Evolutionary conservation across 2,797 vertebrate genomes (phyloP).

Genomic region (Neopelma chrysocephalum): DNA sequence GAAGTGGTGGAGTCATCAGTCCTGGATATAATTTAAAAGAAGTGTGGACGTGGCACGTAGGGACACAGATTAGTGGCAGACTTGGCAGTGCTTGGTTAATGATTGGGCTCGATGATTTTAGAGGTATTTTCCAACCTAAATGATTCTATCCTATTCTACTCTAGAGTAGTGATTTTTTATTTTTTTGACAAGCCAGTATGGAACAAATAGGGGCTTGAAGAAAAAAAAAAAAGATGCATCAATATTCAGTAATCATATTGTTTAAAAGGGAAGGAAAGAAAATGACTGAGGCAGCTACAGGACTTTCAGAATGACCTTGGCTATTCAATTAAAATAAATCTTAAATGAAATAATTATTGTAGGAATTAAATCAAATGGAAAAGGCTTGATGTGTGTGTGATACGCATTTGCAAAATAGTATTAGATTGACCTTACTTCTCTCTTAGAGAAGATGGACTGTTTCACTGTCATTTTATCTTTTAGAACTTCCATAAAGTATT

Average conservation of each 20-base stretch:
- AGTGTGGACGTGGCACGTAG: rapidly evolving
- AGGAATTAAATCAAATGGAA: conserved; percentile 19
- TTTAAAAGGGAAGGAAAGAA: not conserved
- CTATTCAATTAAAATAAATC: conserved; percentile 15
- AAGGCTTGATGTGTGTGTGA: not conserved
- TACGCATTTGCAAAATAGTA: not conserved
- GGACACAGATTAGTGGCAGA: not conserved
- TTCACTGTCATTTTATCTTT: not conserved
- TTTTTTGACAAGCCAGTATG: not conserved
- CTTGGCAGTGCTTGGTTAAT: not conserved
- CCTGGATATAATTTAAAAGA: not conserved
- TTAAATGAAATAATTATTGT: conserved; percentile 31
- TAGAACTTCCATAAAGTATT: not conserved
- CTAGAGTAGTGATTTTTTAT: not conserved
- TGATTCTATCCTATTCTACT: not conserved
- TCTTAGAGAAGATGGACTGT: not conserved
- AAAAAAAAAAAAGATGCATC: not conserved
- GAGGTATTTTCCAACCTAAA: not conserved
- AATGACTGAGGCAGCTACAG: not conserved
- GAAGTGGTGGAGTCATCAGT: not conserved
- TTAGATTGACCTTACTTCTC: conserved; percentile 2
- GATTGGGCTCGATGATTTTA: not conserved
- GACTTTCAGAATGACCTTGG: not conserved
- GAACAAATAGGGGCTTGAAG: not conserved
- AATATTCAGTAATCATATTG: not conserved